A percentile compares a stretch with the other conserved stretches of the same genome.
Conservation (phyloP, 2,797 vertebrate genomes). For the Masticophis lateralis region DNA sequence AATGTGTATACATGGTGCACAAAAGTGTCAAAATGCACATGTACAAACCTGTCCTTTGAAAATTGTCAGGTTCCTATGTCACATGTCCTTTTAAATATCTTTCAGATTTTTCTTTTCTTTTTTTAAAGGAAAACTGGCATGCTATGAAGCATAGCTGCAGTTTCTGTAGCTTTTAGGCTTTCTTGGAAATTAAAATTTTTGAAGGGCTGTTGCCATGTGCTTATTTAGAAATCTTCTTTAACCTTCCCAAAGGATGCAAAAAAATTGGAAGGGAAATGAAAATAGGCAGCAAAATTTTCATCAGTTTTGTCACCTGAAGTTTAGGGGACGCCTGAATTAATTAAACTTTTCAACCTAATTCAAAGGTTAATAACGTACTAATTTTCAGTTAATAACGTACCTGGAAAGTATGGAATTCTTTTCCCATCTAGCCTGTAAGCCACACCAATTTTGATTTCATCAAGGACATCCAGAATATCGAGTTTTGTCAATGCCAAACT, state of each 20-base stretch:
- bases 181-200: background rate
- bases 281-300: background rate
- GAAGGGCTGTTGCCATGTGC: background rate
- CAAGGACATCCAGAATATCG: constrained; percentile 94
- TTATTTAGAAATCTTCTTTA: background rate
- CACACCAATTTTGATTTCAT: constrained; percentile 93
- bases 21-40: background rate
- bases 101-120: background rate
- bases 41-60: background rate
- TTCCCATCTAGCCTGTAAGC: constrained; percentile 94
- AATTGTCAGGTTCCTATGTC: background rate
- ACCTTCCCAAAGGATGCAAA: background rate
- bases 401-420: constrained; percentile 95
- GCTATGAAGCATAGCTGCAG: background rate
- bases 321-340: background rate
- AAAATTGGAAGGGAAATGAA: background rate
- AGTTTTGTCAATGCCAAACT: constrained; percentile 97
- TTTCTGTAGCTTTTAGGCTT: background rate
- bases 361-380: constrained; percentile 68
- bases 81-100: background rate
- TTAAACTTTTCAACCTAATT: background rate
- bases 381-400: constrained; percentile 62
- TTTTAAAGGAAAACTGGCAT: background rate
- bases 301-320: background rate
- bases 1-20: background rate